Base-by-base conservation (phyloP, 92 coral and sea anemone species). In the Meandrina meandrites region DNA sequence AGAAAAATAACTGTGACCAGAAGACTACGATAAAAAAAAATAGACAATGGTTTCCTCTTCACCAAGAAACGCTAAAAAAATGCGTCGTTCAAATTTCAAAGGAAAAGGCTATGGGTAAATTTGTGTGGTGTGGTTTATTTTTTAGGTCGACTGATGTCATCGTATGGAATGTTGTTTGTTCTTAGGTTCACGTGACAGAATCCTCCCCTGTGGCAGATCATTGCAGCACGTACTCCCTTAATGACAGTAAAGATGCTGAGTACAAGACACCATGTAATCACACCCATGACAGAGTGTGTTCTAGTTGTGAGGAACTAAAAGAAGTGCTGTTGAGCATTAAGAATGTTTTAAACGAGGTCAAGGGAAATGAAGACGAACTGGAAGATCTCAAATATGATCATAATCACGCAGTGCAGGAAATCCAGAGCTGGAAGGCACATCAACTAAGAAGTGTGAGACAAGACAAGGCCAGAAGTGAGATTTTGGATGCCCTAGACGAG, bases 361-460 rank as follows among this genome's bases (percentile, higher is more conserved):
- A 35, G 31, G 15, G 56, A 16, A 50, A 68, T 6, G 66, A 37
- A 60, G 87, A 84, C 6, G 80, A 84, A 31, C 53, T 72, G 87
- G 71, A 84, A 10, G 87, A 74, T 70, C 28, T 84, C 13, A 32
- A 32, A 13, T 84, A 84, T 51, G 30, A 18, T 42, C 64, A 72
- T 58, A 30, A 47, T 19, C 79, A 30, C 30, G 76, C 85, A 21
- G 82, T 28, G 2, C 32, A 87, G 27, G 72, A 21, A 13, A 66
- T 87, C 31, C 47, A 30, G 14, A 24, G 54, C 15, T 87, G 85
- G 91, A 84, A 89, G 60, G 81, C 88, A 27, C 88, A 84, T 58
- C 88, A 89, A 47, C 42, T 89, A 45, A 71, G 92, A 28, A 89
- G 88, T 62, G 88, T 79, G 13, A 79, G 92, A 54, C 92, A 89